Evolutionary conservation across 2,888 invertebrate genomes (phyloP), one percentile per base, ranked within the genome.

Genomic region (Hipparchia sbordonii): DNA sequence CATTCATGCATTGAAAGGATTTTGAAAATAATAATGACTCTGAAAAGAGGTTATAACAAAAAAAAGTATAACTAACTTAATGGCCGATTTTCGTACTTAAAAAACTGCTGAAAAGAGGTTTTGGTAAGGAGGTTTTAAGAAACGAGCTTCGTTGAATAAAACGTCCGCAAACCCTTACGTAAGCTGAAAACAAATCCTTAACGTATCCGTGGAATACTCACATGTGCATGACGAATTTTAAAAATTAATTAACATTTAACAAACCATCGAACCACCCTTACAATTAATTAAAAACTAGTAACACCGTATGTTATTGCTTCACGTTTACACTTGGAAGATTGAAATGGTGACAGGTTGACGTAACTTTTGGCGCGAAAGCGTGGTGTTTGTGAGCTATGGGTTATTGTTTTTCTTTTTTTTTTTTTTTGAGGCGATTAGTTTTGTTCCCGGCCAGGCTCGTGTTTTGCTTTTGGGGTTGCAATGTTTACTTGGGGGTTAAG

Each of bases 371-470:
- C 87, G 89, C 88, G 86, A 87, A 89, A 87, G 82, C 82, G 68
- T 74, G 68, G 66, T 56, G 60, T 70, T 70, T 74, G 39, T 39
- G 6, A 54, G 81, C 74, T 80, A 77, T 77, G 71, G 79, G 74
- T 60, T 13, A 39, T 39, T 39, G 39, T 39, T 39, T 39, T 39
- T 39, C 39, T 70, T 60, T 71, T 72, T 77, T 79, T 76, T 79
- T 76, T 75, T 78, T 73, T 81, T 74, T 72, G 45, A n/a, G 4
- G 46, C 78, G 82, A 77, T 81, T 78, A 82, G 80, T 77, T 75
- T 80, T 84, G 83, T 83, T 82, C 85, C 84, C 89, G 90, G 92
- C 92, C 92, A 87, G 91, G 91, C 88, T 88, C 89, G 91, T 89
- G 87, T 86, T 87, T 88, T 90, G 90, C 88, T 92, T 89, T 85